A percentile compares a stretch with the other conserved stretches of the same genome.
Evolutionary conservation across 2,888 invertebrate species (phyloP).

Genomic region (Melanargia galathea): DNA sequence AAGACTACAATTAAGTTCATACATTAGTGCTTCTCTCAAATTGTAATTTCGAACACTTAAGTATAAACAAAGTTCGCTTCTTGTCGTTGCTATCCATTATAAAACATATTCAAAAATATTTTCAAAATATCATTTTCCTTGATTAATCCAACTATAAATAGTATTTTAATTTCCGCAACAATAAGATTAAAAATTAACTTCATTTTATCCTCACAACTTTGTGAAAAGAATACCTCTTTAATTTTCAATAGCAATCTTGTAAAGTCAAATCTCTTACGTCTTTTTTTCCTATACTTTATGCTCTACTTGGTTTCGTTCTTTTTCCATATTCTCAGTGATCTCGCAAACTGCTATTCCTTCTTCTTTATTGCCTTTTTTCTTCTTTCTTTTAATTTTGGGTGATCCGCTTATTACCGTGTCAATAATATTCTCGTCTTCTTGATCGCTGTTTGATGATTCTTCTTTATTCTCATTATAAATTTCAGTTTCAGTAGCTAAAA

Average conservation of each 20-base stretch:
- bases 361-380: not conserved
- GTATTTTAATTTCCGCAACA: not conserved
- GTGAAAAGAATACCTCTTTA: not conserved
- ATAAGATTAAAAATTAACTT: not conserved
- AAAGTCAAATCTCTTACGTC: too few species aligned
- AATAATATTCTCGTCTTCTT: too few species aligned
- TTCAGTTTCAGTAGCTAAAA: too few species aligned
- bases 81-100: not conserved
- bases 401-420: not conserved
- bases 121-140: not conserved
- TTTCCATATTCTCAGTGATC: not conserved
- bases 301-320: not conserved
- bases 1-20: too few species aligned
- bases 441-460: not conserved
- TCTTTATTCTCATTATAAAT: not conserved
- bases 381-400: not conserved
- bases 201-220: slow-evolving; percentile 5
- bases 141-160: not conserved
- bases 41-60: too few species aligned
- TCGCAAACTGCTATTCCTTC: not conserved
- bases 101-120: not conserved
- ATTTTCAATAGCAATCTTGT: not conserved
- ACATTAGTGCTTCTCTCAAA: too few species aligned
- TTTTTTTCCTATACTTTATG: not conserved
- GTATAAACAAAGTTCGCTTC: not conserved